Evolutionary conservation across 2,888 invertebrate species (phyloP).

Genomic region (Phaedon cochleariae): DNA sequence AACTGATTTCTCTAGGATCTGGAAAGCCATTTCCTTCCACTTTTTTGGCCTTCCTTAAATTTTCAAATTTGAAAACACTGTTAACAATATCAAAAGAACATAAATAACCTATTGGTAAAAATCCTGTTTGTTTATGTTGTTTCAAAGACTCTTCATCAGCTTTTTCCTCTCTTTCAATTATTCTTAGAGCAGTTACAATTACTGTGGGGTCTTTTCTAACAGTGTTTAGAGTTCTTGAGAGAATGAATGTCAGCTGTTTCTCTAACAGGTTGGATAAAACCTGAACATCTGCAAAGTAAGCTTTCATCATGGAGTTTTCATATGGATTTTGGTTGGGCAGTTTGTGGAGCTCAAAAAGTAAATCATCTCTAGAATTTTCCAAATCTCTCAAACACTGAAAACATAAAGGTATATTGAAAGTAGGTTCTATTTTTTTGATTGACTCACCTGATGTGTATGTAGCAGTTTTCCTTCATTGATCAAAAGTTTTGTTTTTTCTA

Average conservation of each 20-base stretch:
- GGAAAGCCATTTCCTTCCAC: slow-evolving; percentile 88
- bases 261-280: slow-evolving; percentile 87
- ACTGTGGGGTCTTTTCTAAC: slow-evolving; percentile 94
- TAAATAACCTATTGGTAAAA: slow-evolving; percentile 82
- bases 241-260: slow-evolving; percentile 89
- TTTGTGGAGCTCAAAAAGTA: slow-evolving; percentile 93
- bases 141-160: slow-evolving; percentile 86
- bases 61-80: neutral
- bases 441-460: slow-evolving; percentile 86
- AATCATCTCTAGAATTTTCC: slow-evolving; percentile 95
- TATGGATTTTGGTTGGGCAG: slow-evolving; percentile 89
- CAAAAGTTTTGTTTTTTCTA: slow-evolving; percentile 91
- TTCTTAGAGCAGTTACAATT: slow-evolving; percentile 94
- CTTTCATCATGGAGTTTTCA: slow-evolving; percentile 91
- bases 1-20: slow-evolving; percentile 81
- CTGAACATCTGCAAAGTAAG: slow-evolving; percentile 96
- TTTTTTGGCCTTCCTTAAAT: slow-evolving; percentile 76
- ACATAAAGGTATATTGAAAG: slow-evolving; percentile 9
- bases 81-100: neutral
- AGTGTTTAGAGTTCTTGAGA: slow-evolving; percentile 91
- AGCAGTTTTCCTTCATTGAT: slow-evolving; percentile 95
- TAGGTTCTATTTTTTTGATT: neutral
- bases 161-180: slow-evolving; percentile 97
- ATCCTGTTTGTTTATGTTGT: slow-evolving; percentile 83
- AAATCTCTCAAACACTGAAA: slow-evolving; percentile 88